phyloP scores from a whole-genome alignment of 2,888 invertebrate species.

The Incurvaria masculella region DNA sequence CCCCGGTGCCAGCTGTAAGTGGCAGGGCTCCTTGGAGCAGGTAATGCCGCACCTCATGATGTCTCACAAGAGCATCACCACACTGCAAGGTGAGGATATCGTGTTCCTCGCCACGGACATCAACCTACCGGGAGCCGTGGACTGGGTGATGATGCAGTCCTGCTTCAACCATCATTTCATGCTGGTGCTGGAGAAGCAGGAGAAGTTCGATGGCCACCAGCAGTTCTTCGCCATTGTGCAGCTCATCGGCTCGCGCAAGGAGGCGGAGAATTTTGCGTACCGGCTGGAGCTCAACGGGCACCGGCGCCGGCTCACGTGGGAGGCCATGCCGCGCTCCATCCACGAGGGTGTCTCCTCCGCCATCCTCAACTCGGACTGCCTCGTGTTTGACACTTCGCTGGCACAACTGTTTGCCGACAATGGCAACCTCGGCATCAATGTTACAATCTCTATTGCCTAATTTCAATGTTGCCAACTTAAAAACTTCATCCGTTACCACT shows the following conservation, averaged over 20 bases:
- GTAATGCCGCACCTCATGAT: slow-evolving; percentile 98
- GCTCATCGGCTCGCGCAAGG: slow-evolving; percentile 96
- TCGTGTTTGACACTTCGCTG: slow-evolving; percentile 97
- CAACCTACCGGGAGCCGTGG: slow-evolving; percentile 97
- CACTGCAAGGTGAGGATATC: slow-evolving; percentile 98
- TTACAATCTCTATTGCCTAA: slow-evolving; percentile 94
- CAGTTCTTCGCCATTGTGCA: slow-evolving; percentile 99
- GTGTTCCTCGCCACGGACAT: slow-evolving; percentile 99
- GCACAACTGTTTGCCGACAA: slow-evolving; percentile 99
- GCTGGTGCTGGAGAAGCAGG: slow-evolving; percentile 98
- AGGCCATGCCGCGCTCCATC: slow-evolving; percentile 97
- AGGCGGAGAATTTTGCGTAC: slow-evolving; percentile 99
- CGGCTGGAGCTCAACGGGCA: slow-evolving; percentile 96
- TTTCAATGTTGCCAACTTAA: no score
- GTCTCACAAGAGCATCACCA: slow-evolving; percentile 97
- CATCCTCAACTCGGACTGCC: slow-evolving; percentile 96
- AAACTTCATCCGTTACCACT: no score
- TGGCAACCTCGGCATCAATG: slow-evolving; percentile 98
- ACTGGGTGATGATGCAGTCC: slow-evolving; percentile 99
- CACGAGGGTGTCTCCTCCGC: slow-evolving; percentile 98
- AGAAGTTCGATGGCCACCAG: slow-evolving; percentile 95
- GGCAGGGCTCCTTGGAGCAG: slow-evolving; percentile 97
- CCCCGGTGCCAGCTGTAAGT: slow-evolving; percentile 99
- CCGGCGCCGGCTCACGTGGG: slow-evolving; percentile 94
- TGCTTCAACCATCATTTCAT: slow-evolving; percentile 99